Base-by-base conservation (phyloP, 2,113 vertebrate genomes). In the Chaetorhynchus papuensis region DNA sequence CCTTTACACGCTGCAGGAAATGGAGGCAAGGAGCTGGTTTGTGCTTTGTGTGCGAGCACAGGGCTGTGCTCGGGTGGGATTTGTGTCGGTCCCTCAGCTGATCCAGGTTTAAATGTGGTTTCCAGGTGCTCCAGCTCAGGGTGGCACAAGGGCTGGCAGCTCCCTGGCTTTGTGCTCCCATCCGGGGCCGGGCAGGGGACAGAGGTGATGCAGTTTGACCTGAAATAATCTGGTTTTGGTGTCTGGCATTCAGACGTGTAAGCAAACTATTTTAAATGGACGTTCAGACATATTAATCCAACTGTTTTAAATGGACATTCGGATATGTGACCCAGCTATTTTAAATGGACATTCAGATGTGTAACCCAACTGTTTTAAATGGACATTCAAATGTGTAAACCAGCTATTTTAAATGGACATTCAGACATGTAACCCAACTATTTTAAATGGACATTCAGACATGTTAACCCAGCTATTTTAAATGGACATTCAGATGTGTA, bases 71-170 rank as follows among this genome's bases (percentile, higher is more conserved):
- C 44, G 0, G 3, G 10, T n/a, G 56, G 45, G 24, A 23, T 60
- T 26, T 6, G n/a, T 1, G 4, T 10, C 2, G 22, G 2, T 37
- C 21, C 20, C 33, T 15, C 21, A 1, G 8, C 27, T 80, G 11
- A 27, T 24, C 31, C 21, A 12, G 56, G 5, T 12, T 54, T 87
- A 37, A 63, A 44, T 2, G 1, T 11, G 24, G 3, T 15, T 33
- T 26, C 53, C 44, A 59, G 21, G 10, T 27, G 26, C 33, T 47
- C 22, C 31, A 66, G 64, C 64, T 66, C 23, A n/a, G 33, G 31
- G 11, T n/a, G 64, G 52, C 52, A 53, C 80, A 44, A 13, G 54
- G 80, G 65, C 65, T 82, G 64, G 39, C 49, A 56, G n/a, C 69
- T 47, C 31, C 52, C n/a, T 54, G 63, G 26, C 47, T 53, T 17